These are phyloP conservation scores for Sciurus vulgaris DNA, from an alignment of 2,797 vertebrate genomes.

Conservation along the genomic window DNA sequence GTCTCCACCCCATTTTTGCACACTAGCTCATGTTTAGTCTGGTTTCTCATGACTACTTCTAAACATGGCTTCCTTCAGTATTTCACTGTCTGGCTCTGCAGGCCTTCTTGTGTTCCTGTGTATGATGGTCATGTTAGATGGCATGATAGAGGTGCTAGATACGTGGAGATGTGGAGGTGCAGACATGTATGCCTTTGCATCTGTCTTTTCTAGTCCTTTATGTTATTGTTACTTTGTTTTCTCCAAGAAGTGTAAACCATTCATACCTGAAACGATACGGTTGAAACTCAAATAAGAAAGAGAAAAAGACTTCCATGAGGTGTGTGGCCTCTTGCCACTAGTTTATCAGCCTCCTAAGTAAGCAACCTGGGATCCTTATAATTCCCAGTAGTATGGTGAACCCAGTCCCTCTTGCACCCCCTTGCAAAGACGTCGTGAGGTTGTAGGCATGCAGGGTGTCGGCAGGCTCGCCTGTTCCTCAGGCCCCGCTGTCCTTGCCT, in stretches of 20 bases:
- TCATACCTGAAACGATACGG: not conserved
- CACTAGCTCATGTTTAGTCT: constrained; percentile 47
- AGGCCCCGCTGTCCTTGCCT: not conserved
- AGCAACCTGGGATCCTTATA: not conserved
- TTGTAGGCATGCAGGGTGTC: not conserved
- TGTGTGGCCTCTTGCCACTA: not conserved
- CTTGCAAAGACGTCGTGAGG: not conserved
- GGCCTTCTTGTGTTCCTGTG: not conserved
- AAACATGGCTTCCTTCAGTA: constrained; percentile 23
- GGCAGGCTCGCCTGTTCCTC: not conserved
- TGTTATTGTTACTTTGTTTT: constrained; percentile 29
- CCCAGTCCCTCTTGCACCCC: not conserved
- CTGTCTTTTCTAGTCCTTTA: constrained; percentile 7
- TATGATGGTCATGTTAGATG: not conserved
- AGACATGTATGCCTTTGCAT: not conserved
- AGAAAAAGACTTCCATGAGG: not conserved
- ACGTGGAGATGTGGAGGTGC: not conserved
- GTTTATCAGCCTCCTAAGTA: not conserved
- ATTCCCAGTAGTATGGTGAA: not conserved
- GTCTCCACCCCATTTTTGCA: not conserved
- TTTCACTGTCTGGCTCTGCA: constrained; percentile 29
- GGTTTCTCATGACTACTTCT: not conserved
- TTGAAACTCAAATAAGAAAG: not conserved
- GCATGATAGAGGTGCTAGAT: not conserved
- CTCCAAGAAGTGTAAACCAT: not conserved